A percentile compares a stretch with the other conserved stretches of the same genome.
Evolutionary conservation across 2,888 invertebrate genomes (phyloP).

Genomic region (Tiliacea aurago): DNA sequence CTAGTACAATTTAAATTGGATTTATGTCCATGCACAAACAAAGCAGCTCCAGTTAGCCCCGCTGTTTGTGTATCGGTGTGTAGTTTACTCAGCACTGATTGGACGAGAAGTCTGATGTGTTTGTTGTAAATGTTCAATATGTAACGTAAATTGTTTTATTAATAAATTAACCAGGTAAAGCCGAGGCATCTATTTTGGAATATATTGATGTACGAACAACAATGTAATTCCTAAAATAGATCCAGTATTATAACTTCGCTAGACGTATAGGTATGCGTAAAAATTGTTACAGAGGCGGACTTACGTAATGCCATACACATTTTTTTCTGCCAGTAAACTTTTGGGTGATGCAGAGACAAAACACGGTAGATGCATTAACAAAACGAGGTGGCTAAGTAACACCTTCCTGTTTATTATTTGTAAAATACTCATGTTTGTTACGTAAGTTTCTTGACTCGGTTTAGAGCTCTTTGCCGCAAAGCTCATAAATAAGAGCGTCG

Average conservation of each 20-base stretch:
- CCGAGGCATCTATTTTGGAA: neutral
- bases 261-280: neutral
- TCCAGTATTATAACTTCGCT: neutral
- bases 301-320: neutral
- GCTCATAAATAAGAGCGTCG: neutral
- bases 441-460: neutral
- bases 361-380: constrained; percentile 22
- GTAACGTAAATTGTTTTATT: constrained; percentile 18
- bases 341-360: constrained; percentile 6
- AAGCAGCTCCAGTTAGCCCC: constrained; percentile 22
- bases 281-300: neutral
- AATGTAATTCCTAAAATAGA: neutral
- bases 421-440: neutral
- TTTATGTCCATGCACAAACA: constrained; percentile 37
- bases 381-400: constrained; percentile 22
- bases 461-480: neutral
- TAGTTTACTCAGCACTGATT: constrained; percentile 51
- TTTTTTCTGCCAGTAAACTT: neutral
- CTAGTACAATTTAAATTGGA: constrained; percentile 14
- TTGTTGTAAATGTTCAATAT: constrained; percentile 29
- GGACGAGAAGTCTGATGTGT: constrained; percentile 33
- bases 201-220: neutral
- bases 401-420: constrained; percentile 5
- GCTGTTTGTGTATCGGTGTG: constrained; percentile 46
- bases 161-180: constrained; percentile 21